These are phyloP conservation scores for Sebastiscus tertius DNA, from an alignment of 2,797 vertebrate species.

Conservation along the genomic window DNA sequence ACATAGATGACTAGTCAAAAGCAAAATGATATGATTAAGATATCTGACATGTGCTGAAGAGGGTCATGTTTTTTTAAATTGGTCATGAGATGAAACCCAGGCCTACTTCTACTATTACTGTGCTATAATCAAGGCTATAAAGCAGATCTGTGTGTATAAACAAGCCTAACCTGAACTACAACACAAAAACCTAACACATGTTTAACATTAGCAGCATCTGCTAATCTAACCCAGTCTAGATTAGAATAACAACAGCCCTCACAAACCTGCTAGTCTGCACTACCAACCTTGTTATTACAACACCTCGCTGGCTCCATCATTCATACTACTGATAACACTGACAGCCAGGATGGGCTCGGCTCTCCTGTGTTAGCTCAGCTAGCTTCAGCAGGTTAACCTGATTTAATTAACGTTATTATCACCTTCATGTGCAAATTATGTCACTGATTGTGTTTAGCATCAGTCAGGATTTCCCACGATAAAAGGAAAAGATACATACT, in stretches of 20 bases:
- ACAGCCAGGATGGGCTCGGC: constrained; percentile 57
- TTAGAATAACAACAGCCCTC: fast-evolving
- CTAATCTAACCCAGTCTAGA: background rate
- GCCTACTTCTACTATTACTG: background rate
- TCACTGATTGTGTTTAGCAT: fast-evolving
- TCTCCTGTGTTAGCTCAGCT: constrained; percentile 38
- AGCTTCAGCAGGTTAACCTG: background rate
- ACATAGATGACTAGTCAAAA: background rate
- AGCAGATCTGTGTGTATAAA: too few species aligned
- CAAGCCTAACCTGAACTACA: too few species aligned
- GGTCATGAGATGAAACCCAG: background rate
- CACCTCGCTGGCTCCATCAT: constrained; percentile 46
- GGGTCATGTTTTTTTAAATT: background rate
- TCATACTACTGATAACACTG: constrained; percentile 17
- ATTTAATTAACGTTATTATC: background rate
- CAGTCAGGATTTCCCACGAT: background rate
- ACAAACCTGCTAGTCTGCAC: background rate
- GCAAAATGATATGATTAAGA: background rate
- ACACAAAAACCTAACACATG: background rate
- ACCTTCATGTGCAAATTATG: fast-evolving
- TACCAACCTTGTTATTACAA: background rate
- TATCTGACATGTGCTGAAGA: background rate
- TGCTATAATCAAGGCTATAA: too few species aligned
- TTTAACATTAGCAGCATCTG: background rate
- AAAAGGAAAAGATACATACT: constrained; percentile 42